Evolutionary conservation across 1,140 invertebrate genomes (phyloP), one percentile per base, ranked within the genome.

Genomic region (Conus ventricosus): DNA sequence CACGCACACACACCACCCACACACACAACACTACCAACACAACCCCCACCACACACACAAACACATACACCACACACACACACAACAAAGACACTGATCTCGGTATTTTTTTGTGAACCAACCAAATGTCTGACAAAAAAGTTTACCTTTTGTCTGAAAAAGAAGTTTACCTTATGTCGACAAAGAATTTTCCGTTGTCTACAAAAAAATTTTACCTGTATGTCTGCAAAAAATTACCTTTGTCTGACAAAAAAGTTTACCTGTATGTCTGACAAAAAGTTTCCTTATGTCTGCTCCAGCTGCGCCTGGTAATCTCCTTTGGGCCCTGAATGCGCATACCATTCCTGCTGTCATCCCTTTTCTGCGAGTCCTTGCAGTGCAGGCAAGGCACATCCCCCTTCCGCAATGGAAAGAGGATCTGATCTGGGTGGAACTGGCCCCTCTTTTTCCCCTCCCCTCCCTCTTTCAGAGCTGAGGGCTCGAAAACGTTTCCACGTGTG

Each of bases 281-380:
- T 5, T 78, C 85, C 85, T 87, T 54, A 55, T 27, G 25, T 87
- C 57, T 1, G 85, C 75, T 10, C 4, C 3, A 7, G 54, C 23
- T n/a, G 71, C 5, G 15, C 51, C n/a, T 11, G 27, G 51, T 71
- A 87, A 5, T 87, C 71, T 57, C 53, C 85, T 15, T 27, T 87
- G 1, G 85, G n/a, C n/a, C 85, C 54, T 71, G 71, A 6, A n/a
- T 5, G 75, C 75, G 85, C 84, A 15, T 76, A 17, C 71, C 51
- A 86, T 75, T 86, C 84, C 23, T 86, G 63, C 20, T 86, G n/a
- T 13, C 15, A 25, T 86, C 85, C 85, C n/a, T n/a, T n/a, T 57
- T 87, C 85, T 87, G 85, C 80, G 85, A 87, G 85, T 87, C 71
- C 75, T 87, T 87, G 71, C 85, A 87, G 53, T 87, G 71, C 51